These are phyloP conservation scores for Lutjanus erythropterus DNA, from an alignment of 2,113 vertebrate species.

Conservation along the genomic window DNA sequence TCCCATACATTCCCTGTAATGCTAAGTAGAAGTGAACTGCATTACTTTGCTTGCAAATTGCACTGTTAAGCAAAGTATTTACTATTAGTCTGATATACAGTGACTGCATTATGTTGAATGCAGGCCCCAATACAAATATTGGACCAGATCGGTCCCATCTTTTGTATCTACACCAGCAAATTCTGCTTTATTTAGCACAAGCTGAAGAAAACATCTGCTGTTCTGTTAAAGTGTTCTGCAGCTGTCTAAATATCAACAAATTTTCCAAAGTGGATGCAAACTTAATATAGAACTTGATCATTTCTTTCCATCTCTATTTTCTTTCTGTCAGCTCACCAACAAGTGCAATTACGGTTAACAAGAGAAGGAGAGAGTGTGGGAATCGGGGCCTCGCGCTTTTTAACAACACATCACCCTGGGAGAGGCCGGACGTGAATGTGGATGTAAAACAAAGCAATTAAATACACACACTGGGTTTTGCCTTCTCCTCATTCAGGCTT, in stretches of 20 bases:
- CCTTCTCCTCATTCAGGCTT: constrained; percentile 64
- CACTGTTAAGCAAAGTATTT: too few species aligned
- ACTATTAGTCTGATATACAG: too few species aligned
- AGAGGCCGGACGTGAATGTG: constrained; percentile 76
- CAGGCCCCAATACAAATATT: too few species aligned
- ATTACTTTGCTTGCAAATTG: too few species aligned
- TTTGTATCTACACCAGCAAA: neutral
- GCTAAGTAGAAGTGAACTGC: too few species aligned
- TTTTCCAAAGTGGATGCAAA: constrained; percentile 53
- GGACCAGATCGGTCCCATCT: too few species aligned
- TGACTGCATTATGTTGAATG: too few species aligned
- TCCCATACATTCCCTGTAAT: too few species aligned
- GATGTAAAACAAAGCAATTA: constrained; percentile 87
- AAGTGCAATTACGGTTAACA: constrained; percentile 85
- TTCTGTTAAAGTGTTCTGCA: constrained; percentile 3
- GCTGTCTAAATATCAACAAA: constrained; percentile 35
- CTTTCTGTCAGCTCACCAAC: constrained; percentile 77
- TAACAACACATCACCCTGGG: constrained; percentile 82
- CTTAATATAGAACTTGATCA: constrained; percentile 31
- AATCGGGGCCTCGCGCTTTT: constrained; percentile 72
- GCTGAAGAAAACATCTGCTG: neutral
- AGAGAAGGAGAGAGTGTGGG: constrained; percentile 74
- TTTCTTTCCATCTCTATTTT: constrained; percentile 69
- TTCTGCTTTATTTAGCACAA: neutral
- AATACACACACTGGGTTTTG: constrained; percentile 68